Evolutionary conservation across 1,140 invertebrate species (phyloP), one percentile per base, ranked within the genome.

Genomic region (Nebria ingens): DNA sequence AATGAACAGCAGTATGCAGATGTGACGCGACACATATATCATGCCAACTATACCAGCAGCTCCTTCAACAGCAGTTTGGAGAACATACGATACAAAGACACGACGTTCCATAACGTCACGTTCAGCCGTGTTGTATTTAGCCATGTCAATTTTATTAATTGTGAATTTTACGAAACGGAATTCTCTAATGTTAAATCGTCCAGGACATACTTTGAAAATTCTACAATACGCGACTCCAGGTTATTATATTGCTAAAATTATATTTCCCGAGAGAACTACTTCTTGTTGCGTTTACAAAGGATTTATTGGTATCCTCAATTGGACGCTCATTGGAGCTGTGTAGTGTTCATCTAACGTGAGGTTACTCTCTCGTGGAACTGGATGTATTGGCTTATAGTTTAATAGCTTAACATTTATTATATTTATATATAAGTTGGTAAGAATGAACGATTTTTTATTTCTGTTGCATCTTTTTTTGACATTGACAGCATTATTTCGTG

Each of bases 71-170:
- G 56, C 19, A 73, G 73, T 1, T 62, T 75, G n/a, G 75, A 76
- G 59, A 77, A 78, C 63, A 54, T 70, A 20, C 66, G 71, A 58
- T 78, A 75, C 57, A 71, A 62, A 56, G 60, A 74, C 25, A 57
- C 58, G 19, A 23, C 66, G 13, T 67, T 70, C 25, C 63, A 62
- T 51, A 67, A 60, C 65, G 69, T 64, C 45, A 73, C 69, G 54
- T 79, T 79, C 59, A 72, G 64, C 53, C 73, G 77, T 58, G 68
- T 79, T 56, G 66, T 73, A 58, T 67, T 79, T 21, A 76, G 69
- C 56, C 77, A 79, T 54, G 74, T 79, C 15, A 66, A 72, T 53
- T 79, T 79, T 62, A 62, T 72, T 54, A 76, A 77, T 62, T 79
- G 77, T 62, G 70, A 71, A 13, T 72, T 79, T 52, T 69, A 73